These are phyloP conservation scores for Andrena dorsata DNA, from an alignment of 2,888 invertebrate genomes.

Conservation along the genomic window DNA sequence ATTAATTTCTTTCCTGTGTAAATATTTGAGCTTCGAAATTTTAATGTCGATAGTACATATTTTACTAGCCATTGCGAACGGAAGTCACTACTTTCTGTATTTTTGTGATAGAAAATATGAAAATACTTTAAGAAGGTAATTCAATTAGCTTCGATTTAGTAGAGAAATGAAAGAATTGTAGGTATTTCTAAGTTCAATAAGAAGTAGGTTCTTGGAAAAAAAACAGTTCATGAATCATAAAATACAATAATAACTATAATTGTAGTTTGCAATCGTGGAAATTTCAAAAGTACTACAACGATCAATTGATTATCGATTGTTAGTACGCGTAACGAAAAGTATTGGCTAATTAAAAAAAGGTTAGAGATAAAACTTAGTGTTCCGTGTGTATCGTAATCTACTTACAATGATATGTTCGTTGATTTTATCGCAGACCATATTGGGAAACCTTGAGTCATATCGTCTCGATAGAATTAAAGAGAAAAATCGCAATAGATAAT, in stretches of 20 bases:
- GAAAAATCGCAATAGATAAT: background rate
- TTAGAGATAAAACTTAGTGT: background rate
- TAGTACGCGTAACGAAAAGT: background rate
- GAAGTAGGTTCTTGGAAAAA: background rate
- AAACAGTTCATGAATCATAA: background rate
- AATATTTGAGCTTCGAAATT: no score
- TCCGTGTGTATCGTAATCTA: background rate
- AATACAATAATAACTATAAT: background rate
- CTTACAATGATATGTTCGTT: background rate
- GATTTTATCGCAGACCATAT: background rate
- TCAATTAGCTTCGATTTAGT: no score
- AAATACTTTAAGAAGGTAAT: no score
- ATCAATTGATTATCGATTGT: constrained; percentile 2
- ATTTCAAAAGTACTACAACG: background rate
- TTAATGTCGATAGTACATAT: no score
- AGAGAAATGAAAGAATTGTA: background rate
- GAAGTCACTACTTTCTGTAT: no score
- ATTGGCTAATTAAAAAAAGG: background rate
- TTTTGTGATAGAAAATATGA: no score
- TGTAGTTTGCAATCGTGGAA: no score
- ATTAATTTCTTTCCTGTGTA: background rate
- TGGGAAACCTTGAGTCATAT: background rate
- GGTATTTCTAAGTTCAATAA: background rate
- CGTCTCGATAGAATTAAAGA: constrained; percentile 19
- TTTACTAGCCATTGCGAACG: no score